Conservation (phyloP, 2,797 vertebrate genomes). For the Chloroceryle inda region DNA sequence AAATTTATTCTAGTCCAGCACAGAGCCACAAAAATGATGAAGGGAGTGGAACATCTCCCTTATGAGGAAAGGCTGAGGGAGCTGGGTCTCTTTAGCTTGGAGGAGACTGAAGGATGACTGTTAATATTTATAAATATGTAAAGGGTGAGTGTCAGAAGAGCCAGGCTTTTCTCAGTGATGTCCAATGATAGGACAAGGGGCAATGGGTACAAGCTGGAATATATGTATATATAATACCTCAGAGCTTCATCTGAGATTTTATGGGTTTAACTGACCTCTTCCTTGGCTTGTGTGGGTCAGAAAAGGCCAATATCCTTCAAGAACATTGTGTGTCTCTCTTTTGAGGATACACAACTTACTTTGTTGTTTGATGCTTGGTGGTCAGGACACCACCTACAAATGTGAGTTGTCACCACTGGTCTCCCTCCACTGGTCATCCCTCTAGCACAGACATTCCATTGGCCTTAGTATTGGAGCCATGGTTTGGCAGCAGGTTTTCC, state of each 20-base stretch:
- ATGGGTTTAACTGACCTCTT: neutral
- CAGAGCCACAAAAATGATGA: no score
- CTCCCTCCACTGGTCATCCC: neutral
- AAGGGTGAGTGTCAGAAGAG: no score
- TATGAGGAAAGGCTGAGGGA: no score
- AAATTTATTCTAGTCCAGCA: neutral
- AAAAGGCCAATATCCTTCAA: neutral
- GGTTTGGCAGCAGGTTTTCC: neutral
- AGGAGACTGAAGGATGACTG: no score
- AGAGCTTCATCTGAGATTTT: neutral
- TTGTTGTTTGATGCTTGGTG: neutral
- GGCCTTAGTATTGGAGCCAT: neutral
- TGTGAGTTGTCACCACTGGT: neutral
- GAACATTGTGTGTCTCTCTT: neutral
- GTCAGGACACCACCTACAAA: neutral
- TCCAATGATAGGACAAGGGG: no score
- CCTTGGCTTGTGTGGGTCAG: neutral
- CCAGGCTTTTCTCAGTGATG: no score
- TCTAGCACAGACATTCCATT: neutral
- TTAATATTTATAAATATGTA: no score
- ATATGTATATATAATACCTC: neutral
- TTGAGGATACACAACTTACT: neutral
- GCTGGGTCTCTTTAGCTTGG: no score
- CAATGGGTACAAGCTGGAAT: no score
- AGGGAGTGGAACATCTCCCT: no score